phyloP scores from a whole-genome alignment of 2,797 vertebrate species.

The Lacerta agilis region DNA sequence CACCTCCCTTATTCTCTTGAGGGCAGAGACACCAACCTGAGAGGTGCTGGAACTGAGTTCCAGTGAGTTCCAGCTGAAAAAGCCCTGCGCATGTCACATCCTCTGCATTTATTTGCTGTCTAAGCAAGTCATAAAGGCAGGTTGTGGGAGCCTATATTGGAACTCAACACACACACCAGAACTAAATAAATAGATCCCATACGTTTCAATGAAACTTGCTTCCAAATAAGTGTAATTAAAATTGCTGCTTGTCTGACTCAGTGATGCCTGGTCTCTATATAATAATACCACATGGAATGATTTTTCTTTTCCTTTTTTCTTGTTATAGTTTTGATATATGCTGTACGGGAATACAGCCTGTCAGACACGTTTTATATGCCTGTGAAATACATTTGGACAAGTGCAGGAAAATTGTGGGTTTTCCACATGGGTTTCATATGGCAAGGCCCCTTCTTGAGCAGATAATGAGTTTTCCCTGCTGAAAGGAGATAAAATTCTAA shows the following conservation, averaged over 20 bases:
- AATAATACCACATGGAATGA: not conserved
- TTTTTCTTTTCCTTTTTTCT: not conserved
- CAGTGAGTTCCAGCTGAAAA: too few species aligned
- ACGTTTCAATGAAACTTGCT: not conserved
- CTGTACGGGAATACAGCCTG: conserved; percentile 4
- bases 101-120: not conserved
- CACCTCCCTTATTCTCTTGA: too few species aligned
- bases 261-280: not conserved
- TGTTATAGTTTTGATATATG: conserved; percentile 1
- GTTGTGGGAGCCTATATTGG: not conserved
- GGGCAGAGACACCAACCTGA: too few species aligned
- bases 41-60: too few species aligned
- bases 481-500: not conserved
- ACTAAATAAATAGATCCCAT: not conserved
- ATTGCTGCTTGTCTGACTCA: not conserved
- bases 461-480: not conserved
- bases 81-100: not conserved
- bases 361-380: conserved; percentile 12
- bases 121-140: not conserved
- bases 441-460: not conserved
- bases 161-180: not conserved
- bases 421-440: conserved; percentile 5
- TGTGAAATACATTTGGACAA: conserved; percentile 27
- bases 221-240: not conserved
- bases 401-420: not conserved